These are phyloP conservation scores for Heterotis niloticus DNA, from an alignment of 2,113 vertebrate species.

Conservation along the genomic window DNA sequence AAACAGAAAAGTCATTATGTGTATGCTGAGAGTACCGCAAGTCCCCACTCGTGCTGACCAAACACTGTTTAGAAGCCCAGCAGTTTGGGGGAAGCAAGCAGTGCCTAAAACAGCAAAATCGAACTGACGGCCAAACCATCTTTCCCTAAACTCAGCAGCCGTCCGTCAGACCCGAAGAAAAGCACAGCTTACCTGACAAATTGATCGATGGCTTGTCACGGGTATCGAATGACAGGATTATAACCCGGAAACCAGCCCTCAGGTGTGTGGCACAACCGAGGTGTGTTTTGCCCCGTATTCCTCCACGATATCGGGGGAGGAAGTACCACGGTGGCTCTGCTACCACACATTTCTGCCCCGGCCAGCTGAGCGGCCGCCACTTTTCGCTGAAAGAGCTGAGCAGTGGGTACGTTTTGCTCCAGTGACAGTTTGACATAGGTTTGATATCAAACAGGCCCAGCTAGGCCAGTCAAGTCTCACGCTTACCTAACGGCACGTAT, in stretches of 20 bases:
- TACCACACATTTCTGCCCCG: no score
- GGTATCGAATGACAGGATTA: constrained; percentile 45
- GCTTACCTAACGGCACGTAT: constrained; percentile 88
- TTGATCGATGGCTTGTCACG: constrained; percentile 19
- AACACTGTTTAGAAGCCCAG: not conserved
- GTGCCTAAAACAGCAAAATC: not conserved
- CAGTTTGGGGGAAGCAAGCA: not conserved
- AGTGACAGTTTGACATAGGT: not conserved
- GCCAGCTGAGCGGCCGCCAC: no score
- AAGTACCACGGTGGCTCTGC: no score
- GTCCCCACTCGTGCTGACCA: not conserved
- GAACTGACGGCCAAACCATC: not conserved
- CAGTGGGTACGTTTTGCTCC: not conserved
- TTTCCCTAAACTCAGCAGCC: not conserved
- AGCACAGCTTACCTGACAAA: constrained; percentile 5
- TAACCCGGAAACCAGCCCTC: constrained; percentile 9
- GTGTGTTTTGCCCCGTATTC: not conserved
- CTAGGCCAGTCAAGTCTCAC: not conserved
- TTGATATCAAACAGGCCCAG: not conserved
- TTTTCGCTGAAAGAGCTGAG: not conserved
- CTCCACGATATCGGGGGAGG: no score
- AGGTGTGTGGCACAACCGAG: not conserved
- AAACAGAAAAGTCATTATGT: no score
- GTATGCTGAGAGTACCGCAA: no score
- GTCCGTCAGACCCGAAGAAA: not conserved